Conservation (phyloP, 2,113 vertebrate genomes). For the Cephalopterus ornatus region DNA sequence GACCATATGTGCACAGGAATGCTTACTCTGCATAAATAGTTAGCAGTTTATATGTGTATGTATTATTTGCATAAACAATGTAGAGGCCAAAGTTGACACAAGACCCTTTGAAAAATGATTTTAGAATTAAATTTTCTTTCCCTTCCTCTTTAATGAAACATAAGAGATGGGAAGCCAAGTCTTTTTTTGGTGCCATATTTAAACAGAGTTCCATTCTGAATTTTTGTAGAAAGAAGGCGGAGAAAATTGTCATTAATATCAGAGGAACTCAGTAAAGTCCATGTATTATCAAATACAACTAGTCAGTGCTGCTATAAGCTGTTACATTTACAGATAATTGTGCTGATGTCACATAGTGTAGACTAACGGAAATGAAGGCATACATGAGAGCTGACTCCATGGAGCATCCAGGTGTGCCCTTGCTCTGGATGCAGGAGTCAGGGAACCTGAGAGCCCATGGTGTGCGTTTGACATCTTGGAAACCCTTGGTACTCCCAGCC, state of each 20-base stretch:
- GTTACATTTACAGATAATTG: not conserved
- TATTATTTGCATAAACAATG: not conserved
- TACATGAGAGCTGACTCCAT: rapidly evolving
- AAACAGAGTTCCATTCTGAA: not conserved
- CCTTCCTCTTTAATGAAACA: not conserved
- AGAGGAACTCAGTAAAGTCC: not conserved
- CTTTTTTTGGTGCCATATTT: not conserved
- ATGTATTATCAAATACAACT: not conserved
- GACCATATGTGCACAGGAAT: not conserved
- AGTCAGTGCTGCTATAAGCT: not conserved
- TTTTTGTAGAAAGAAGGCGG: not conserved
- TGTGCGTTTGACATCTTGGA: not conserved
- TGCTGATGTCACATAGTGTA: not conserved
- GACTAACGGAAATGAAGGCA: not conserved
- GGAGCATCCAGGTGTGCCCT: not conserved
- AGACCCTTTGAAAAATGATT: not conserved
- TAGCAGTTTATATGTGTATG: not conserved
- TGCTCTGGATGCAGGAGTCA: not conserved
- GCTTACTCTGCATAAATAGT: not conserved
- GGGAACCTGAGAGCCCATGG: rapidly evolving
- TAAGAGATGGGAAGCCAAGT: not conserved
- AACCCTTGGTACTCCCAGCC: not conserved
- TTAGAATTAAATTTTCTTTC: not conserved
- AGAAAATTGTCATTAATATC: not conserved
- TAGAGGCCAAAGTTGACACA: not conserved